These are phyloP conservation scores for Paradisaea rubra DNA, from an alignment of 2,113 vertebrate species.

Conservation along the genomic window DNA sequence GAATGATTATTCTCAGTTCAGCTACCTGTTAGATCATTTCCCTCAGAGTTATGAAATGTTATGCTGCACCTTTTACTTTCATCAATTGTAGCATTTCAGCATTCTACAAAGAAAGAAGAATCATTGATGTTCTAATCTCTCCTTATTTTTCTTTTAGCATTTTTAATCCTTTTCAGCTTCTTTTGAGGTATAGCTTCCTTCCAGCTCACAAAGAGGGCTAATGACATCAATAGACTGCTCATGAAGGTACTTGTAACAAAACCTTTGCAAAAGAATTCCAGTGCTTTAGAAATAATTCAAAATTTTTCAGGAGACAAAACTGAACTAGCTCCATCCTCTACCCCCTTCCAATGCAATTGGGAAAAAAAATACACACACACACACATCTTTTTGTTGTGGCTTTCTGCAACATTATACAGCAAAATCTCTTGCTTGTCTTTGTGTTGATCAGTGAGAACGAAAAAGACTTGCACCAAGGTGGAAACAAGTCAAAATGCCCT, in stretches of 20 bases:
- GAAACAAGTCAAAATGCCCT: slow-evolving; percentile 58
- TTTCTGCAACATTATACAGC: background rate
- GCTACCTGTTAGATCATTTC: background rate
- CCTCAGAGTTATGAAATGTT: background rate
- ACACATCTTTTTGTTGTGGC: background rate
- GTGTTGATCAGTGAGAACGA: slow-evolving; percentile 10
- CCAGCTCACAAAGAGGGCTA: slow-evolving; percentile 22
- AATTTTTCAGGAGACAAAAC: background rate
- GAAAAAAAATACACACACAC: background rate
- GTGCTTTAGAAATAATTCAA: background rate
- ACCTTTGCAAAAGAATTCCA: background rate
- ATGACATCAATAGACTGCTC: slow-evolving; percentile 21
- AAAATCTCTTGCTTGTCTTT: background rate
- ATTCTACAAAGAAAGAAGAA: background rate
- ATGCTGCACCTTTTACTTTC: background rate
- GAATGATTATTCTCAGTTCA: background rate
- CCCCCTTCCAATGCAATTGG: rapidly evolving
- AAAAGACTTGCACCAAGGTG: slow-evolving; percentile 23
- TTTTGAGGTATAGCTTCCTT: slow-evolving; percentile 36
- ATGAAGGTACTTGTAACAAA: slow-evolving; percentile 24
- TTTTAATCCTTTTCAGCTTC: slow-evolving; percentile 34
- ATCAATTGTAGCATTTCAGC: background rate
- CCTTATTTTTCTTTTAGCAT: background rate
- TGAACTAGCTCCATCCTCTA: background rate
- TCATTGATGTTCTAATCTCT: background rate